Evolutionary conservation across 2,113 vertebrate genomes (phyloP).

Genomic region (Dermatemys mawii): DNA sequence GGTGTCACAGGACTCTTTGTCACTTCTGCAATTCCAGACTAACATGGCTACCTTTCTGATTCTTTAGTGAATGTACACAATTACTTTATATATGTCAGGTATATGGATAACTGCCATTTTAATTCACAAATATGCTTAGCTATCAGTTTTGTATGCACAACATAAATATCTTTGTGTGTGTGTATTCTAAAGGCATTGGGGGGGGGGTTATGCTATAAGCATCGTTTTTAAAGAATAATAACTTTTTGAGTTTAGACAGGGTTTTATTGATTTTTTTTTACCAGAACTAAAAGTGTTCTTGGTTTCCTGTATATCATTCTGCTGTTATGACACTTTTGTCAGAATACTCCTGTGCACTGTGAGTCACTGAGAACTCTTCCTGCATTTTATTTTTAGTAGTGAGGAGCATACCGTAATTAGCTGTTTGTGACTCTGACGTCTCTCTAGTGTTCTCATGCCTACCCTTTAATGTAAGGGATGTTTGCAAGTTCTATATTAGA

Average conservation of each 20-base stretch:
- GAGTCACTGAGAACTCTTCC: slow-evolving; percentile 36
- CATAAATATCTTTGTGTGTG: not conserved
- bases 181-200: not conserved
- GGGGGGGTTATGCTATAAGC: not conserved
- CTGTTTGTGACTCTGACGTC: not conserved
- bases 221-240: slow-evolving; percentile 23
- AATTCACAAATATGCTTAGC: not conserved
- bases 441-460: not conserved
- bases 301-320: not conserved
- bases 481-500: not conserved
- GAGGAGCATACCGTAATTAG: not conserved
- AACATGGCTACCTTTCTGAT: too few relatives aligned
- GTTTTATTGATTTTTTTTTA: slow-evolving; percentile 10
- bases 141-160: not conserved
- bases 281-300: slow-evolving; percentile 31
- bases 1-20: too few relatives aligned
- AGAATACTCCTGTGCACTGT: slow-evolving; percentile 1
- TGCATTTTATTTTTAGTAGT: slow-evolving; percentile 44
- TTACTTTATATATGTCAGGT: not conserved
- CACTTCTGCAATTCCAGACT: too few relatives aligned
- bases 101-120: rapidly evolving
- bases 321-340: slow-evolving; percentile 8
- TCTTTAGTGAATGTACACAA: not conserved
- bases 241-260: slow-evolving; percentile 20
- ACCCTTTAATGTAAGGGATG: not conserved